Percentiles rank a stretch among this genome's conserved stretches.
Conservation (phyloP, 2,888 invertebrate species). For the Mermis nigrescens region DNA sequence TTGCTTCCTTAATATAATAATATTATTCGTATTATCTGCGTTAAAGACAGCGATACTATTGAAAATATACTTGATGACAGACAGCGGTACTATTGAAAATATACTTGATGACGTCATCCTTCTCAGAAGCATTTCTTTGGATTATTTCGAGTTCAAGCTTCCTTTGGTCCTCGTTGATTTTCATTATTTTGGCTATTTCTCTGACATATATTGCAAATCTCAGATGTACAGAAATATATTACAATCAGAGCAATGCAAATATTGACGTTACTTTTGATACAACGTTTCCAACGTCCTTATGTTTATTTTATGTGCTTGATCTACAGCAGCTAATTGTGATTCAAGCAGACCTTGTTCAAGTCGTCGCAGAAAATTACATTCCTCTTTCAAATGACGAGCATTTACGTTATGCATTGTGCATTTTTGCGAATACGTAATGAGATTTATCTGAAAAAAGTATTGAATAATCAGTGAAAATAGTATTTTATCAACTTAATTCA, state of each 20-base stretch:
- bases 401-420: not conserved
- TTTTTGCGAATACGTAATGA: not conserved
- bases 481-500: too few species aligned
- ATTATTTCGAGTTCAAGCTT: not conserved
- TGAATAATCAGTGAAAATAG: too few species aligned
- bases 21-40: too few species aligned
- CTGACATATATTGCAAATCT: not conserved
- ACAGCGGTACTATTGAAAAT: too few species aligned
- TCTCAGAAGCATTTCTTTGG: not conserved
- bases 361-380: not conserved
- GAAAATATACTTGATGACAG: too few species aligned
- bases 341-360: not conserved
- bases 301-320: not conserved
- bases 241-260: not conserved
- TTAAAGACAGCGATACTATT: too few species aligned
- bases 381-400: conserved; percentile 2
- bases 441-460: too few species aligned
- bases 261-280: not conserved
- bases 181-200: not conserved
- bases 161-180: not conserved
- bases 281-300: conserved; percentile 2
- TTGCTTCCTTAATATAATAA: too few species aligned
- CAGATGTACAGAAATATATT: not conserved
- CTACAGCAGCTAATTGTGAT: not conserved
- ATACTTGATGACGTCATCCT: not conserved